These are phyloP conservation scores for Cheilosia urbana DNA, from an alignment of 2,888 invertebrate genomes.

Conservation along the genomic window DNA sequence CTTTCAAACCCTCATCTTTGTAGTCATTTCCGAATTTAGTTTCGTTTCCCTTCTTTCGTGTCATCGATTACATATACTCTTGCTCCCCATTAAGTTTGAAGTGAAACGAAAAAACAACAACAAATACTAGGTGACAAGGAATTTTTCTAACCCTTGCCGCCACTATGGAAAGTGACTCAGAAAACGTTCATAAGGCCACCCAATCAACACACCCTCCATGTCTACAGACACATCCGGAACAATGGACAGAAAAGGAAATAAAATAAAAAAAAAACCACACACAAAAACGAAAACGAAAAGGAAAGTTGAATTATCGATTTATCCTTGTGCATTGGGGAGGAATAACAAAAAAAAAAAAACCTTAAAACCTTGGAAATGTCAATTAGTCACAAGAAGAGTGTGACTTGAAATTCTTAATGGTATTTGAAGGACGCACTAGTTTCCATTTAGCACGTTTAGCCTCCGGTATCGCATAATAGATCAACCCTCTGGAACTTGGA, in stretches of 20 bases:
- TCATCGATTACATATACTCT: slow-evolving; percentile 56
- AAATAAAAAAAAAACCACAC: not conserved
- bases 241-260: slow-evolving; percentile 15
- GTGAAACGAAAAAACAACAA: slow-evolving; percentile 16
- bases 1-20: slow-evolving; percentile 71
- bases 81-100: slow-evolving; percentile 30
- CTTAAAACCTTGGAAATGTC: slow-evolving; percentile 65
- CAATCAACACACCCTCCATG: slow-evolving; percentile 36
- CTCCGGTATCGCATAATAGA: slow-evolving; percentile 31
- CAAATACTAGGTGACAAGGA: slow-evolving; percentile 52
- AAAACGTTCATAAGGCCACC: slow-evolving; percentile 58
- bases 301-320: slow-evolving; percentile 71
- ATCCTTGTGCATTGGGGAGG: slow-evolving; percentile 35
- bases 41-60: slow-evolving; percentile 19
- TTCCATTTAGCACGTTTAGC: slow-evolving; percentile 37
- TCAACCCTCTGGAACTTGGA: slow-evolving; percentile 33
- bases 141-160: slow-evolving; percentile 54
- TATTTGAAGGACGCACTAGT: slow-evolving; percentile 59
- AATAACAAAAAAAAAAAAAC: not conserved
- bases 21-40: slow-evolving; percentile 68
- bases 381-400: slow-evolving; percentile 42
- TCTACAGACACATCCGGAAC: slow-evolving; percentile 50
- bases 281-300: slow-evolving; percentile 47
- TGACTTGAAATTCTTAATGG: slow-evolving; percentile 45
- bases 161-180: slow-evolving; percentile 58